Conservation (phyloP, 2,797 vertebrate genomes). For the Trachops cirrhosus region DNA sequence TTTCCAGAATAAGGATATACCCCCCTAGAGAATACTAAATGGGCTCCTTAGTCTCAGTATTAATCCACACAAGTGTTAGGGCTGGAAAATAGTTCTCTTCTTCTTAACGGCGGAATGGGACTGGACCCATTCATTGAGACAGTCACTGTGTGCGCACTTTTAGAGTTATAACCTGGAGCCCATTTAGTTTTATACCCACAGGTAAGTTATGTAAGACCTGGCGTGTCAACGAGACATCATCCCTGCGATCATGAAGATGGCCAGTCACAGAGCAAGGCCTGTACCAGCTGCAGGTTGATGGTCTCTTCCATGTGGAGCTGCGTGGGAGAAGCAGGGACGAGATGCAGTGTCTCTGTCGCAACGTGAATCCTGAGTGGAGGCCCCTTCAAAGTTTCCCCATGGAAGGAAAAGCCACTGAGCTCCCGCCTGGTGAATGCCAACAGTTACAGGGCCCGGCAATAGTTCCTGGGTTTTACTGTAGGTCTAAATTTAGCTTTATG, state of each 20-base stretch:
- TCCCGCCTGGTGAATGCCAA: fast-evolving
- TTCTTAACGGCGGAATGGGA: background rate
- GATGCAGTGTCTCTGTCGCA: fast-evolving
- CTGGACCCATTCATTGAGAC: background rate
- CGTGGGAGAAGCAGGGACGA: no score
- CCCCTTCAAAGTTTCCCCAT: fast-evolving
- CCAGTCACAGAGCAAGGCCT: no score
- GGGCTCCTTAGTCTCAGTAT: background rate
- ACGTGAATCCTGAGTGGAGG: fast-evolving
- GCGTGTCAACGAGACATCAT: background rate
- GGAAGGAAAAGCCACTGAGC: fast-evolving
- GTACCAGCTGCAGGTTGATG: background rate
- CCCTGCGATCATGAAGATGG: no score
- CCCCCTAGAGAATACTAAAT: background rate
- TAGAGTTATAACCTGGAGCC: background rate
- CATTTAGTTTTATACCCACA: background rate
- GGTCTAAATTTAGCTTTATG: slow-evolving; percentile 21
- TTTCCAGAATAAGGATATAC: background rate
- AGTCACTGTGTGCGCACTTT: background rate
- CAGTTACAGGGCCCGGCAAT: fast-evolving
- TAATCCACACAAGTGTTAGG: background rate
- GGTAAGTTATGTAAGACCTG: background rate
- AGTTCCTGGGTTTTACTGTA: background rate
- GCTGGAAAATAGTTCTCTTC: fast-evolving
- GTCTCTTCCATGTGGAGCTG: fast-evolving